phyloP scores from a whole-genome alignment of 2,797 vertebrate species.

The Emydoidea blandingii region DNA sequence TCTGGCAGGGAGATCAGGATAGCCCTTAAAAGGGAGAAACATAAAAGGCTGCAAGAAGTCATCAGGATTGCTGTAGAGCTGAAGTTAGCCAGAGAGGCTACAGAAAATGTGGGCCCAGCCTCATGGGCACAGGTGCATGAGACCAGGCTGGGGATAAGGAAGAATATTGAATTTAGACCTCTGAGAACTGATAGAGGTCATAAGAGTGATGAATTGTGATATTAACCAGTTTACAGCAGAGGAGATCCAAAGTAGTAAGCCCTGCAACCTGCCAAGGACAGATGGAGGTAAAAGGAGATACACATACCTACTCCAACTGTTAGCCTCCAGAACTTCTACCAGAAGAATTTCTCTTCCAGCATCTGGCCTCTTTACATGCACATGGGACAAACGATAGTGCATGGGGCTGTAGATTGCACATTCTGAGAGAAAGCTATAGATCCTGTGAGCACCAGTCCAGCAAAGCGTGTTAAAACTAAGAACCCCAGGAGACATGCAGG shows the following conservation, averaged over 20 bases:
- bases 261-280: neutral
- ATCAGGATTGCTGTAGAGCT: neutral
- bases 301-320: too few relatives aligned
- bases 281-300: neutral
- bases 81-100: neutral
- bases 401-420: too few relatives aligned
- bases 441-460: neutral
- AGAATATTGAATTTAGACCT: neutral
- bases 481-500: accelerated
- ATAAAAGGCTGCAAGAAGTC: neutral
- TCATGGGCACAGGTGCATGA: neutral
- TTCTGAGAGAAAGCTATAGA: neutral
- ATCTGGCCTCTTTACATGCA: neutral
- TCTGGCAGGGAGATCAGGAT: neutral
- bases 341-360: neutral
- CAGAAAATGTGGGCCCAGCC: neutral
- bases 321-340: neutral
- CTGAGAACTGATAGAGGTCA: neutral
- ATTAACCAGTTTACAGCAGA: neutral
- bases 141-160: neutral
- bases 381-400: accelerated
- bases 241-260: neutral
- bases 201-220: neutral
- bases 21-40: neutral
- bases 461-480: neutral